Base-by-base conservation (phyloP, 2,888 invertebrate genomes). In the Tinea trinotella region DNA sequence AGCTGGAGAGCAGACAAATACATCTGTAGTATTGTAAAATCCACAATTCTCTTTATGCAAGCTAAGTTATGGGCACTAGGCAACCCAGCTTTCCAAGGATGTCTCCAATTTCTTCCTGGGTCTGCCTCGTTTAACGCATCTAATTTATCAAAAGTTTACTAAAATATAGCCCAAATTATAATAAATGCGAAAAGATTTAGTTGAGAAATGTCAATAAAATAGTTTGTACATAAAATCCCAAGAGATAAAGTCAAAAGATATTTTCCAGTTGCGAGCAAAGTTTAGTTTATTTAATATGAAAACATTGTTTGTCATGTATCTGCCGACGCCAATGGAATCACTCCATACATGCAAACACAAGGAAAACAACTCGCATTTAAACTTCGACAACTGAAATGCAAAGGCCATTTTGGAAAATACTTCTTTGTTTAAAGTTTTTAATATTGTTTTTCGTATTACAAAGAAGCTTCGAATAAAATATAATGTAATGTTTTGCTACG, bases 281-380 rank as follows among this genome's bases (percentile, higher is more conserved):
- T 40, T 40, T 40, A 3, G 40, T 40, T 40, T 40, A 40, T 40
- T 40, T 15, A 40, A 40, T 30, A 40, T 3, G 15, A 15, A 12
- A 15, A 40, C 40, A 40, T 40, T 40, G 40, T 40, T 13, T 40
- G 40, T 40, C 13, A 40, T 40, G 40, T 15, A 40, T 40, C 40
- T 15, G 15, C 13, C 40, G 2, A n/a, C 13, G 7, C 3, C 40
- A 40, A 40, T 40, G 13, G 40, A 40, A 40, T 40, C 40, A 40
- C 40, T 40, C n/a, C 6, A 40, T 40, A 40, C 13, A 40, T 40
- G 40, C 40, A 40, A 40, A 40, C 13, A 40, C 6, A 7, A n/a
- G 10, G 10, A n/a, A 10, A 35, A 13, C 40, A 40, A 40, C 4
- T 40, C 40, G 40, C 40, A n/a, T 40, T 15, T 6, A 40, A 40